Evolutionary conservation across 2,888 invertebrate genomes (phyloP).

Genomic region (Nomada fabriciana): DNA sequence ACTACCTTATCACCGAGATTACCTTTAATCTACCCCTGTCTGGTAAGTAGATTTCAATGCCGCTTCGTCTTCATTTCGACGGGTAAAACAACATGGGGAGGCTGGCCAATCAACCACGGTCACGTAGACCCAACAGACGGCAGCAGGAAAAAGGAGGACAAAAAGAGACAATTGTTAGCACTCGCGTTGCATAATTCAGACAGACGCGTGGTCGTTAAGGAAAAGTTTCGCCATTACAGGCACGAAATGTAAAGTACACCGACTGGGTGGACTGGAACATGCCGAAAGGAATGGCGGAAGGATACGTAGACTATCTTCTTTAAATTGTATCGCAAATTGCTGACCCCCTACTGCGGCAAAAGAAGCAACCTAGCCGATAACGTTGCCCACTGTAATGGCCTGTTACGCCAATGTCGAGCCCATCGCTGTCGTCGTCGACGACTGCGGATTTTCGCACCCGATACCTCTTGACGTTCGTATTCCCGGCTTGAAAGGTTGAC

Average conservation of each 20-base stretch:
- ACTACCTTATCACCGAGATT: conserved; percentile 25
- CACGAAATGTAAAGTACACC: conserved; percentile 73
- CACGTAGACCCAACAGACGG: conserved; percentile 25
- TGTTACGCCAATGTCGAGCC: conserved; percentile 70
- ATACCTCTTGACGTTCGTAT: conserved; percentile 60
- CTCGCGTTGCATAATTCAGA: conserved; percentile 79
- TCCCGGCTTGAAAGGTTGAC: conserved; percentile 29
- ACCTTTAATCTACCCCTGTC: neutral
- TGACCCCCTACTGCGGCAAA: conserved; percentile 62
- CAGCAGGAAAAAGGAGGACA: neutral
- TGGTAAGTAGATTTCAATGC: conserved; percentile 35
- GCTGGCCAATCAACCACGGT: conserved; percentile 36
- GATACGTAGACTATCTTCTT: conserved; percentile 74
- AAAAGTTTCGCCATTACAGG: conserved; percentile 80
- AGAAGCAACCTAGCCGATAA: conserved; percentile 46
- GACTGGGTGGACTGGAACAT: conserved; percentile 9
- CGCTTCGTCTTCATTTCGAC: conserved; percentile 30
- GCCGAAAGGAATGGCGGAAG: conserved; percentile 64
- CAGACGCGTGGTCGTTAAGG: conserved; percentile 76
- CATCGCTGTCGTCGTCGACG: conserved; percentile 55
- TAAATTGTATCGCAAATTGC: conserved; percentile 81
- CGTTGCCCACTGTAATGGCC: conserved; percentile 69
- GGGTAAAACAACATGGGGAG: conserved; percentile 27
- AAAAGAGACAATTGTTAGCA: conserved; percentile 57
- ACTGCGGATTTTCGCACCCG: conserved; percentile 59